Base-by-base conservation (phyloP, 2,113 vertebrate species). In the Tautogolabrus adspersus region DNA sequence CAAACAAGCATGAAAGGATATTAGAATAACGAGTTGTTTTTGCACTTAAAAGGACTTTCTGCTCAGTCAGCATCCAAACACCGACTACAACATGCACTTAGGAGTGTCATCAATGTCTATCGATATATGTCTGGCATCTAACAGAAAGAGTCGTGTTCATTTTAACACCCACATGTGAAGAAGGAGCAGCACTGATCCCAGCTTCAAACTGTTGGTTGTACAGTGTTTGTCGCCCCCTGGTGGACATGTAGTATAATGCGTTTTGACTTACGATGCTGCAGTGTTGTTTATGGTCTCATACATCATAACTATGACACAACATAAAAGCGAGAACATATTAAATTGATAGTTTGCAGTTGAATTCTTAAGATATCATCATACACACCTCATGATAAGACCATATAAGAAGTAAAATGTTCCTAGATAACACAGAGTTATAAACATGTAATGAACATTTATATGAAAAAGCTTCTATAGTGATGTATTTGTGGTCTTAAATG, bases 151-250 rank as follows among this genome's bases (percentile, higher is more conserved):
- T 58, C 64, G 10, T 34, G 18, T 21, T 42, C 34, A 60, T 69
- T 61, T 58, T 11, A 34, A 38, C 42, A 40, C 26, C 56, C 51
- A 34, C 30, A 66, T 16, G 0, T 23, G 13, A 62, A 62, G 58
- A 69, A 55, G 8, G 57, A 67, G 44, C 37, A 56, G 59, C 38
- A 69, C 51, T 54, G 12, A 71, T 19, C 30, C 18, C 4, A 49
- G 26, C 52, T 47, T 66, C 0, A 52, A 6, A 61, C 15, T 4
- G 1, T 1, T 6, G 0, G 38, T 79, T 66, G 63, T 7, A 58
- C 30, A 64, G 81, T 34, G 66, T 88, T 12, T 89, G 66, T 72
- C 86, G 86, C 86, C 90, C 72, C 66, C 92, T 86, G 80, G 75
- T 91, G 92, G 87, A 73, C 21, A 0, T 44, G 5, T 8, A 18